Base-by-base conservation (phyloP, 2,888 invertebrate genomes). In the Ethmia dodecea region DNA sequence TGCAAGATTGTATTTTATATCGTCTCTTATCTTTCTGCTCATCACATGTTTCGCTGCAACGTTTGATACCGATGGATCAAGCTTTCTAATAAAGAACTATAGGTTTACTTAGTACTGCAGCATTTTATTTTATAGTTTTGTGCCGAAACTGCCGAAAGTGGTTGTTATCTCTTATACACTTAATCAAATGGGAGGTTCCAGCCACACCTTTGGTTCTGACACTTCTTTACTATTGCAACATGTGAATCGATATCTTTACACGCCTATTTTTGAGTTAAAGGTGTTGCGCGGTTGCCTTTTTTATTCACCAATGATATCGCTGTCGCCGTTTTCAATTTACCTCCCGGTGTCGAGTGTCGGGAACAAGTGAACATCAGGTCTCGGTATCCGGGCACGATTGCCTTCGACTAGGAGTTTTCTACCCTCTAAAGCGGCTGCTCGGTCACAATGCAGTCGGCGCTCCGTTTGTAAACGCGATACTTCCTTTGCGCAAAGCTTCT, bases 401-500 rank as follows among this genome's bases (percentile, higher is more conserved):
- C 69, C 73, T 65, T 60, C 58, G 40, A 57, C 68, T 71, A 69
- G 65, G 56, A 69, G 58, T 58, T 54, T 60, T 63, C 57, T 49
- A 55, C 52, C 55, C 27, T 35, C 24, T 35, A 33, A 30, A 13
- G 18, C 41, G 46, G 47, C 42, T 41, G 49, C 39, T 37, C 43
- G 34, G 53, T 59, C 61, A 76, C 79, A 83, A 79, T 79, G 69
- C 73, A 70, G 71, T 72, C 86, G 86, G 86, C 68, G 60, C 64
- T 52, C 59, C 77, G 70, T 81, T 78, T 86, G 86, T 80, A 80
- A 80, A 87, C 68, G 79, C 73, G 87, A 87, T 87, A 87, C 86
- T 86, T 87, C 87, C 86, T 78, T 65, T 61, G 65, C 59, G 64
- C 67, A 60, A 62, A 74, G 68, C 66, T 67, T 63, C 74, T 60